These are phyloP conservation scores for Chydorus sphaericus DNA, from an alignment of 2,888 invertebrate species.

Conservation along the genomic window DNA sequence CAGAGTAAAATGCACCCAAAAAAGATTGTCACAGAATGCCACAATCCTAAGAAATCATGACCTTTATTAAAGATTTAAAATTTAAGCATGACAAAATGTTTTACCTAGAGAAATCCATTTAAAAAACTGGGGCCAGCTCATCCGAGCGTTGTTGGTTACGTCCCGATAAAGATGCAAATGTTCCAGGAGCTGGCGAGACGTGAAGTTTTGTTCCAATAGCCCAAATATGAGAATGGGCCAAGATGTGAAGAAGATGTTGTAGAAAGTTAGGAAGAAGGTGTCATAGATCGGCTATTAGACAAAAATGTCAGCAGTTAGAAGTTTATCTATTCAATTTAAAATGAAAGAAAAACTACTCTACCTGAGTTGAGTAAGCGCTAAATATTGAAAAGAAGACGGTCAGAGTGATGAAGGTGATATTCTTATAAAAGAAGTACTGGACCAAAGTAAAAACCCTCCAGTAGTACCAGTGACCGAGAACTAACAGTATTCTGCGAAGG, in stretches of 20 bases:
- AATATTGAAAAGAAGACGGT: slow-evolving; percentile 37
- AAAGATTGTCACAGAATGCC: slow-evolving; percentile 48
- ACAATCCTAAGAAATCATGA: slow-evolving; percentile 37
- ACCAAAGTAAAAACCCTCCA: slow-evolving; percentile 54
- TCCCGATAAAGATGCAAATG: slow-evolving; percentile 52
- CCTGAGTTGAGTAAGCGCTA: slow-evolving; percentile 34
- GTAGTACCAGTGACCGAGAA: slow-evolving; percentile 74
- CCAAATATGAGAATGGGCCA: slow-evolving; percentile 57
- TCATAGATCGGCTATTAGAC: slow-evolving; percentile 50
- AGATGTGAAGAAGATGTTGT: slow-evolving; percentile 60
- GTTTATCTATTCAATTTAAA: background rate
- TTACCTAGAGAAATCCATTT: slow-evolving; percentile 41
- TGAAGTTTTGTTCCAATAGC: slow-evolving; percentile 55
- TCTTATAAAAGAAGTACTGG: slow-evolving; percentile 76
- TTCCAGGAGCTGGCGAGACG: slow-evolving; percentile 37
- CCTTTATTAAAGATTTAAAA: background rate
- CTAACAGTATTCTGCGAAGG: slow-evolving; percentile 54
- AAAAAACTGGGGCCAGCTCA: slow-evolving; percentile 45
- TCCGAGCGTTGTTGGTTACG: slow-evolving; percentile 43
- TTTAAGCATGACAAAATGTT: background rate
- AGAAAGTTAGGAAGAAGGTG: slow-evolving; percentile 56
- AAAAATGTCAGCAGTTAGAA: background rate
- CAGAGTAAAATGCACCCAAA: slow-evolving; percentile 32
- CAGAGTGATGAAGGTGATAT: slow-evolving; percentile 53
- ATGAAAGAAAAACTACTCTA: slow-evolving; percentile 16